phyloP scores from a whole-genome alignment of 1,140 invertebrate genomes.

The Atopsyche davidsoni region DNA sequence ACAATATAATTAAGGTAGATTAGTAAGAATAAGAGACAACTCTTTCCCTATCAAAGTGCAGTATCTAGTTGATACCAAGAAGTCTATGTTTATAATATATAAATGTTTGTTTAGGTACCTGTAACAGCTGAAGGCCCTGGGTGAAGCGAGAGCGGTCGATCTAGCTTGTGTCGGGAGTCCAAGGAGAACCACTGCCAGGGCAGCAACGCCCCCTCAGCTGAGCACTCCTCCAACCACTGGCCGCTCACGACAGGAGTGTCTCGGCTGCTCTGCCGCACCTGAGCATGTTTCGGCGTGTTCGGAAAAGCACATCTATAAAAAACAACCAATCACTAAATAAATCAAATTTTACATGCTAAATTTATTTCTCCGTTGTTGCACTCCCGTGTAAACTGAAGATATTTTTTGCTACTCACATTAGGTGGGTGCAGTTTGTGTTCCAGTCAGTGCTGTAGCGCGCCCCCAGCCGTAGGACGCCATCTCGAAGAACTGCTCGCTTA shows the following conservation, averaged over 20 bases:
- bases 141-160: neutral
- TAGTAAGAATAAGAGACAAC: neutral
- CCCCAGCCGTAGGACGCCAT: constrained; percentile 69
- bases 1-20: no score
- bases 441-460: constrained; percentile 74
- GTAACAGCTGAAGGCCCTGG: neutral
- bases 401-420: constrained; percentile 78
- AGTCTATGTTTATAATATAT: no score
- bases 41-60: neutral
- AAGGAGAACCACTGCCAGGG: constrained; percentile 66
- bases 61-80: neutral
- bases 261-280: constrained; percentile 50
- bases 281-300: constrained; percentile 81
- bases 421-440: constrained; percentile 68
- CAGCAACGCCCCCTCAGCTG: constrained; percentile 54
- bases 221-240: constrained; percentile 70
- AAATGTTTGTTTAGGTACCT: neutral
- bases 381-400: constrained; percentile 1
- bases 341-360: constrained; percentile 8
- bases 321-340: constrained; percentile 1
- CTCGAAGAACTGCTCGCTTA: constrained; percentile 58
- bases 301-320: constrained; percentile 73
- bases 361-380: no score
- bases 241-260: constrained; percentile 66
- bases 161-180: constrained; percentile 34